Percentiles rank a stretch among this genome's conserved stretches.
Conservation (phyloP, 1,140 invertebrate genomes). For the Amphibalanus amphitrite region DNA sequence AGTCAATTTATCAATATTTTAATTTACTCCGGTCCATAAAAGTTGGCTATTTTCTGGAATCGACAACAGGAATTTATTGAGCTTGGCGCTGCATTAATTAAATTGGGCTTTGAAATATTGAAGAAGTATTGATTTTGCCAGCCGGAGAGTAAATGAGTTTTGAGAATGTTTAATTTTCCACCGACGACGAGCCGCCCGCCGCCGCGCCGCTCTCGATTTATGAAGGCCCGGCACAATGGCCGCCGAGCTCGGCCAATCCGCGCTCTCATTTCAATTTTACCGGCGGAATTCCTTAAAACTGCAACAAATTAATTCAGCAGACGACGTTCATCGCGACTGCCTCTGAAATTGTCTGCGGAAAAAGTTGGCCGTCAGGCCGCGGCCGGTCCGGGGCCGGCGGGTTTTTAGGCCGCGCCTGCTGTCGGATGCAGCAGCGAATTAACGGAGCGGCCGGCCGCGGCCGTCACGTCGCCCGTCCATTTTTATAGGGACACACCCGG, state of each 20-base stretch:
- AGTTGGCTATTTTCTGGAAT: not conserved
- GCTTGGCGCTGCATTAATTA: not conserved
- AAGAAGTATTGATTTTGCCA: not conserved
- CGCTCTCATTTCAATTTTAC: slow-evolving; percentile 1
- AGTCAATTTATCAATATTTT: slow-evolving; percentile 1
- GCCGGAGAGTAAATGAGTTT: slow-evolving; percentile 1
- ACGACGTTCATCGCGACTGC: too few relatives aligned
- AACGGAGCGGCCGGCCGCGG: not conserved
- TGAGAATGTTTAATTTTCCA: not conserved
- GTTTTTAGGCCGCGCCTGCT: not conserved
- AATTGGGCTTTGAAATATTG: slow-evolving; percentile 2
- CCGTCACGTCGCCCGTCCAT: not conserved
- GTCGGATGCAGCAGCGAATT: not conserved
- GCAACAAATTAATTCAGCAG: not conserved
- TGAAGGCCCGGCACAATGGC: not conserved
- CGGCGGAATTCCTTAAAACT: not conserved
- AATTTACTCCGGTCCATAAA: slow-evolving; percentile 1
- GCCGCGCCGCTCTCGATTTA: not conserved
- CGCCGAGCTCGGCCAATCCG: not conserved
- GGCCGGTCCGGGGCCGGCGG: too few relatives aligned
- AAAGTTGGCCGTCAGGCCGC: not conserved
- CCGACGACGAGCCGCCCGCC: too few relatives aligned
- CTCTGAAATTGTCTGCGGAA: not conserved
- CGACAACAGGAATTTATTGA: slow-evolving; percentile 1
- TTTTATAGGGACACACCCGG: not conserved